Conservation (phyloP, 2,888 invertebrate species). For the Trissoscelio sp. region DNA sequence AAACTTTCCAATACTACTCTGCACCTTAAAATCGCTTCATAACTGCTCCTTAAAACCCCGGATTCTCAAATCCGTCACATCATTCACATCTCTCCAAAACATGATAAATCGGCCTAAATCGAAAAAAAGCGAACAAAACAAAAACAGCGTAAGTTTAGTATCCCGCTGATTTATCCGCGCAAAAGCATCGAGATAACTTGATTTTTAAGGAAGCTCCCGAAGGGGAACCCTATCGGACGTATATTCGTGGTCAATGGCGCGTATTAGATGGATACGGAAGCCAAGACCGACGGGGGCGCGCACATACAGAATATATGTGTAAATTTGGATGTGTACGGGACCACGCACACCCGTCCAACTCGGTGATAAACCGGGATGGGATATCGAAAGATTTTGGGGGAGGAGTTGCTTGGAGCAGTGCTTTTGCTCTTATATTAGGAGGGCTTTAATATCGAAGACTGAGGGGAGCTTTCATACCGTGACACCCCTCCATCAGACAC, state of each 20-base stretch:
- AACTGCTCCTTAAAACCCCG: too few relatives aligned
- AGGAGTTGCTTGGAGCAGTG: slow-evolving; percentile 71
- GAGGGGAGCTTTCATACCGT: slow-evolving; percentile 80
- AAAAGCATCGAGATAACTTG: slow-evolving; percentile 80
- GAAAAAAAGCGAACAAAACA: neutral
- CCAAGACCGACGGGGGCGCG: slow-evolving; percentile 67
- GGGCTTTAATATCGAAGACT: slow-evolving; percentile 81
- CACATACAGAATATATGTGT: slow-evolving; percentile 52
- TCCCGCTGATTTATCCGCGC: slow-evolving; percentile 56
- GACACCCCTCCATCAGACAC: slow-evolving; percentile 83
- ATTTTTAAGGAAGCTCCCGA: slow-evolving; percentile 78
- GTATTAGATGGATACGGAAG: slow-evolving; percentile 84
- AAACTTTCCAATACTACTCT: too few relatives aligned
- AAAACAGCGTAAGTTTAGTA: slow-evolving; percentile 41
- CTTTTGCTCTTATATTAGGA: slow-evolving; percentile 81
- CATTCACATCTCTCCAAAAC: too few relatives aligned
- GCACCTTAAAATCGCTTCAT: too few relatives aligned
- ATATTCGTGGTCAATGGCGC: slow-evolving; percentile 84
- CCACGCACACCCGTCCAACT: slow-evolving; percentile 23
- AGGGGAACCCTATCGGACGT: slow-evolving; percentile 75
- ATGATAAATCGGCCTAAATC: slow-evolving; percentile 10
- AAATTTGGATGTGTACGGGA: slow-evolving; percentile 35
- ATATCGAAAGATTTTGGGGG: slow-evolving; percentile 74
- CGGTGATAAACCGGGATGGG: slow-evolving; percentile 62
- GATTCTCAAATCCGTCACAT: too few relatives aligned